Evolutionary conservation across 2,797 vertebrate species (phyloP).

Genomic region (Pyrrhura leucotis): DNA sequence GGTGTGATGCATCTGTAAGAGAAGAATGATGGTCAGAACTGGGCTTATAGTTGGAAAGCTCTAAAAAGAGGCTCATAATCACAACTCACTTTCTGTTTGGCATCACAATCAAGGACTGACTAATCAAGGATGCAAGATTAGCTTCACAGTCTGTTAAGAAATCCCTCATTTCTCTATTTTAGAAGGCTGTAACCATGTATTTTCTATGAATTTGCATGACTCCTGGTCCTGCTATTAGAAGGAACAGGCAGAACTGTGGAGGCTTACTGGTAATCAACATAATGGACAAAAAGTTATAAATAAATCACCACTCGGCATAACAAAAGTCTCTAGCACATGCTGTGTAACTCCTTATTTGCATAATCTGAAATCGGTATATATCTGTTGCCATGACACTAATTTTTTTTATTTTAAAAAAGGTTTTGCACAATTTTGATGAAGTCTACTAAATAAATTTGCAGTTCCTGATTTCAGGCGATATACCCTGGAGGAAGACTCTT

Average conservation of each 20-base stretch:
- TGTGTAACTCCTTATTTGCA: conserved; percentile 58
- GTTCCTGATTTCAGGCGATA: conserved; percentile 32
- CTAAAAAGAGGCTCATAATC: not conserved
- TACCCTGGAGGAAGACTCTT: not conserved
- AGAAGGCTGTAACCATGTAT: conserved; percentile 1
- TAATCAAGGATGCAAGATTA: conserved; percentile 8
- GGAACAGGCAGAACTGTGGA: not conserved
- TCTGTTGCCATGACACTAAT: not conserved
- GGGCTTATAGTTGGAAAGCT: not conserved
- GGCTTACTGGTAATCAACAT: conserved; percentile 62
- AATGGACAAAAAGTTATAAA: conserved; percentile 63
- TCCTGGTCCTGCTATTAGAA: conserved; percentile 71
- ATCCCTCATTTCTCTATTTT: conserved; percentile 35
- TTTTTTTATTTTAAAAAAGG: not conserved
- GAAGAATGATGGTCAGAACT: not conserved
- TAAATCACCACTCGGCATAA: conserved; percentile 48
- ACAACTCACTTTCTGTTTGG: conserved; percentile 5
- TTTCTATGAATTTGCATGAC: conserved; percentile 43
- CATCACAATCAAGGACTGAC: conserved; percentile 5
- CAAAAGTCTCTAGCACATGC: conserved; percentile 28
- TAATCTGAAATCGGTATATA: conserved; percentile 47
- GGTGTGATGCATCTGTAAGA: not conserved
- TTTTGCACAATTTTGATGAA: not conserved
- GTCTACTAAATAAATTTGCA: not conserved
- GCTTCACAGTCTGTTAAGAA: not conserved